Conservation (phyloP, 2,113 vertebrate genomes). For the Myotis brandtii region DNA sequence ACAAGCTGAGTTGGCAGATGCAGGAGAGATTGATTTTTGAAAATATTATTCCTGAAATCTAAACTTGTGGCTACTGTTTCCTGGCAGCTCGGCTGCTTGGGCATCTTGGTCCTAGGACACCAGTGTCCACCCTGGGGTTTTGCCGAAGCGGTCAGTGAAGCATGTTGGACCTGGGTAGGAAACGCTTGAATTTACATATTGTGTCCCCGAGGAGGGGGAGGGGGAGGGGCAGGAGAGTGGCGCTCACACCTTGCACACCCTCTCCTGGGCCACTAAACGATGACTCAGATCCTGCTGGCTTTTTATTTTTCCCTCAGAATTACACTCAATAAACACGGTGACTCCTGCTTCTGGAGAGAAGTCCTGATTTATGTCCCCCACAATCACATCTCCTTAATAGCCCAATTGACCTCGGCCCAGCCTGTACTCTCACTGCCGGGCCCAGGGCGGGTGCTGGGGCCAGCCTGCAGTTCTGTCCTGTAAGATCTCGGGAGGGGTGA, state of each 20-base stretch:
- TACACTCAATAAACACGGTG: background rate
- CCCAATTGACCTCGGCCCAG: slow-evolving; percentile 51
- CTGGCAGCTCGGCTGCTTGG: background rate
- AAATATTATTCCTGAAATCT: slow-evolving; percentile 67
- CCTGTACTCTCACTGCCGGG: background rate
- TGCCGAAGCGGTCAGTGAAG: background rate
- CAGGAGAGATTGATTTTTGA: slow-evolving; percentile 40
- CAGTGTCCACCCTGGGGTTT: background rate
- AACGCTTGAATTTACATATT: background rate
- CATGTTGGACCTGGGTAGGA: background rate
- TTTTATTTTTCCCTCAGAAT: background rate
- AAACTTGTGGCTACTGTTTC: background rate
- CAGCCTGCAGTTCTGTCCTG: background rate
- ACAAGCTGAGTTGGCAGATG: slow-evolving; percentile 33
- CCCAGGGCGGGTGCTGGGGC: background rate
- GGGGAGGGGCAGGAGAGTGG: background rate
- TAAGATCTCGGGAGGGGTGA: background rate
- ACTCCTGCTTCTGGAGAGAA: background rate
- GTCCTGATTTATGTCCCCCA: background rate
- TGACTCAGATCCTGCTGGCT: slow-evolving; percentile 20
- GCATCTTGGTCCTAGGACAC: background rate
- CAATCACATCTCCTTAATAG: background rate
- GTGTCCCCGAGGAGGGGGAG: background rate
- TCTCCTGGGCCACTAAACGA: background rate
- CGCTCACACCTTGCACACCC: background rate